Percentiles rank a stretch among this genome's conserved stretches.
phyloP scores from a whole-genome alignment of 2,113 vertebrate species.

The Chloebia gouldiae region DNA sequence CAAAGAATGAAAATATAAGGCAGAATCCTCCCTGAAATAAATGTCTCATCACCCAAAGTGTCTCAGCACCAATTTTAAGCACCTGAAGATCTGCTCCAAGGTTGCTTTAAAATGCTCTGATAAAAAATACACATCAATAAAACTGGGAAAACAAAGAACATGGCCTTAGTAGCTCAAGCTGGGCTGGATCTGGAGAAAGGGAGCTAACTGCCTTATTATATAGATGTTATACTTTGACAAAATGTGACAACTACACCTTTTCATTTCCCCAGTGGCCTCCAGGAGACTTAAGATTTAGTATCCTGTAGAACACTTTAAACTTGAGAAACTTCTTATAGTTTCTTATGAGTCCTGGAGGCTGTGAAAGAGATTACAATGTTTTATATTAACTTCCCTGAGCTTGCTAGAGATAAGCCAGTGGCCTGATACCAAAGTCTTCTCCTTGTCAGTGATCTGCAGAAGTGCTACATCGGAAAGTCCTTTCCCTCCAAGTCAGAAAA shows the following conservation, averaged over 20 bases:
- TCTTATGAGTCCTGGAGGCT: slow-evolving; percentile 65
- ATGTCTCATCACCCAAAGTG: neutral
- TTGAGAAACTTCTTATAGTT: slow-evolving; percentile 64
- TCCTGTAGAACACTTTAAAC: slow-evolving; percentile 36
- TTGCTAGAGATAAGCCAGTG: slow-evolving; percentile 23
- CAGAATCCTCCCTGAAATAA: neutral
- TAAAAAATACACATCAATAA: neutral
- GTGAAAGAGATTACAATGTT: slow-evolving; percentile 61
- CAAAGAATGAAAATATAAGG: neutral
- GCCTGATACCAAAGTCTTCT: slow-evolving; percentile 39
- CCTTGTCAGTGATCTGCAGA: slow-evolving; percentile 36
- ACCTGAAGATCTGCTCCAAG: neutral
- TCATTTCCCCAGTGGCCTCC: slow-evolving; percentile 65
- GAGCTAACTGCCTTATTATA: slow-evolving; percentile 42
- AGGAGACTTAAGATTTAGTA: slow-evolving; percentile 66
- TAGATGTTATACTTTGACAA: slow-evolving; percentile 38
- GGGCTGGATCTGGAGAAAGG: neutral
- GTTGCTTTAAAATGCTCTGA: neutral
- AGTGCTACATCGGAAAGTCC: slow-evolving; percentile 2
- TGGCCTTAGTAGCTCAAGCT: neutral
- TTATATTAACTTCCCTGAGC: slow-evolving; percentile 54
- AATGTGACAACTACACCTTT: slow-evolving; percentile 65
- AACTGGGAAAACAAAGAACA: neutral
- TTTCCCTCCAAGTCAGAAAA: slow-evolving; percentile 44
- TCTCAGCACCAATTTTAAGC: neutral